Evolutionary conservation across 2,888 invertebrate species (phyloP), one percentile per base, ranked within the genome.

Genomic region (Neoascia interrupta): DNA sequence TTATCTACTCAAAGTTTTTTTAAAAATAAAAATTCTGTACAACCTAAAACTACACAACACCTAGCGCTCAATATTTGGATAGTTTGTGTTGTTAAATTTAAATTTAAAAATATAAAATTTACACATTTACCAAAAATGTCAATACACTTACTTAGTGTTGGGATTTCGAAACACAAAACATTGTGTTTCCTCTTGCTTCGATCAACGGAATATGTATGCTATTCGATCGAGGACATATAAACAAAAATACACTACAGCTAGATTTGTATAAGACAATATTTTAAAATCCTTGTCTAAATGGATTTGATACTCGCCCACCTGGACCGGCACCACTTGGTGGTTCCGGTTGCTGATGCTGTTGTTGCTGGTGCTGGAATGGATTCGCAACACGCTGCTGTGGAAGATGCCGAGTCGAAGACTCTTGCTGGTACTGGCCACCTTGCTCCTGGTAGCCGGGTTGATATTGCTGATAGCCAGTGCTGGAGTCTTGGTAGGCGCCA

Each of bases 211-310:
- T 34, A 74, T 82, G 74, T 81, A 81, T 56, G 82, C 83, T 82
- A 85, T 83, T 73, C 81, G 83, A 81, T 86, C 83, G 74, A 85
- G 80, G 70, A 84, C 81, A 80, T 83, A 84, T 61, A 85, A 84
- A 83, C 83, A 85, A 82, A 85, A 82, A 82, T 84, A 85, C 75
- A 85, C 87, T 85, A 88, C 87, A 84, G 83, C 88, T 89, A 89
- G 83, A 86, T 82, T 85, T 84, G 85, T 88, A 85, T 89, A 88
- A 89, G 90, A 90, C 89, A 90, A 87, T 81, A 87, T 88, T 86
- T 89, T 90, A 92, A 90, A 94, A 94, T 88, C 94, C 94, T 92
- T 94, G 94, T 87, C 95, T 92, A 90, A 95, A 95, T 75, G 95
- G 95, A 90, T 95, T 95, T 85, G 93, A 92, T 84, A 92, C 91